phyloP scores from a whole-genome alignment of 2,888 invertebrate species.

The Melieria picta region DNA sequence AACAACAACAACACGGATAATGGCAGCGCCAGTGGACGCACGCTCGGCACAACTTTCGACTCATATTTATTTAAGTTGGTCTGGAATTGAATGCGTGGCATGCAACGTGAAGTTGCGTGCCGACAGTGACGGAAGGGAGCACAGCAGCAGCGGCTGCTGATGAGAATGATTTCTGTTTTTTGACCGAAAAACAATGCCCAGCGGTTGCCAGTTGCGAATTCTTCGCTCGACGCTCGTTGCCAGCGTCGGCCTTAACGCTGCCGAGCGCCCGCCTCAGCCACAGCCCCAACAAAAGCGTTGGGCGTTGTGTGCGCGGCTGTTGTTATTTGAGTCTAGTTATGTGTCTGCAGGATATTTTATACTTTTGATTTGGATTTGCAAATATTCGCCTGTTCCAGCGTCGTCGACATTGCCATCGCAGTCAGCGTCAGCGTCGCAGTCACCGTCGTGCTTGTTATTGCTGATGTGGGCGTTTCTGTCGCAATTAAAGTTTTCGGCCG shows the following conservation, averaged over 20 bases:
- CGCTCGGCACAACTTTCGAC: neutral
- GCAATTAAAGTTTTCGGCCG: too few species aligned
- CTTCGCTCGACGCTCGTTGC: too few species aligned
- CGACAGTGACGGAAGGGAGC: neutral
- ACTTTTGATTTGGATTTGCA: slow-evolving; percentile 19
- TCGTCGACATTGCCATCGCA: too few species aligned
- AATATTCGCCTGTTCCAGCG: neutral
- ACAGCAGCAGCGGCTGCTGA: neutral
- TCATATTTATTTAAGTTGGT: slow-evolving; percentile 24
- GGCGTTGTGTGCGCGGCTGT: neutral
- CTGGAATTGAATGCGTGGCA: slow-evolving; percentile 15
- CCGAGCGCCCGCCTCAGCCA: neutral
- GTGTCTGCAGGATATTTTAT: slow-evolving; percentile 24
- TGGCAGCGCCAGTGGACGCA: neutral
- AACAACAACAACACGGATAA: neutral
- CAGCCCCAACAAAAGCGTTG: neutral
- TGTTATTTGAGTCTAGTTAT: slow-evolving; percentile 21
- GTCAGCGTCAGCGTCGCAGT: too few species aligned
- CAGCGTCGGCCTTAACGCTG: neutral
- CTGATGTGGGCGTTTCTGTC: too few species aligned
- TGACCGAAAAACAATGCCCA: slow-evolving; percentile 16
- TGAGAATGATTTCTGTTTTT: slow-evolving; percentile 19
- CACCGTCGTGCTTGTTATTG: too few species aligned
- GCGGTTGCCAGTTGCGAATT: too few species aligned
- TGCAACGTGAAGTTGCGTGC: neutral